Evolutionary conservation across 2,888 invertebrate species (phyloP).

Genomic region (Leucoma salicis): DNA sequence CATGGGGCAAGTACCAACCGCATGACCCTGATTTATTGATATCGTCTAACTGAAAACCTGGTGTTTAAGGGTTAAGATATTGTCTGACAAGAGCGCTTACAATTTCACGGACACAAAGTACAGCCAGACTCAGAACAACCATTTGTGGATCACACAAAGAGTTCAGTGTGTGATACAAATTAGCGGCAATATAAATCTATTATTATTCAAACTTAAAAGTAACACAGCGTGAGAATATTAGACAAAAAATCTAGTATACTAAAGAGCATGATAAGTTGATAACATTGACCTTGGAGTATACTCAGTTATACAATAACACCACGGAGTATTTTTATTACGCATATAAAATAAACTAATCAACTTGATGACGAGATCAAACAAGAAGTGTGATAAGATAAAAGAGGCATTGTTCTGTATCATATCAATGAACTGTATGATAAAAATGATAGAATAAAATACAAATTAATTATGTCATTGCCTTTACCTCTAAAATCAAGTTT

Average conservation of each 20-base stretch:
- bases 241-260: constrained; percentile 46
- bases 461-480: too few relatives aligned
- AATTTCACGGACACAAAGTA: too few relatives aligned
- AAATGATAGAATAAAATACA: too few relatives aligned
- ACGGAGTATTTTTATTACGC: constrained; percentile 30
- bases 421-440: too few relatives aligned
- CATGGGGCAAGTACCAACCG: constrained; percentile 22
- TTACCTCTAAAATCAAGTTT: too few relatives aligned
- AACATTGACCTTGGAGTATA: constrained; percentile 39
- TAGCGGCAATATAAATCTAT: too few relatives aligned
- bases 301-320: constrained; percentile 33
- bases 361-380: constrained; percentile 3
- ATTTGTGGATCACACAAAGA: too few relatives aligned
- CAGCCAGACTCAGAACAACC: too few relatives aligned
- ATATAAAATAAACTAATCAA: constrained; percentile 3
- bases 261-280: constrained; percentile 38
- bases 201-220: constrained; percentile 27
- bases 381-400: too few relatives aligned
- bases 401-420: too few relatives aligned
- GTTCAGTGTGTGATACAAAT: too few relatives aligned
- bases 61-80: neutral
- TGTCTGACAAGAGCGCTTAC: too few relatives aligned
- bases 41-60: constrained; percentile 12
- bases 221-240: constrained; percentile 52
- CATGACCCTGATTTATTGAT: constrained; percentile 27